phyloP scores from a whole-genome alignment of 2,113 vertebrate genomes.

The Atractosteus spatula region DNA sequence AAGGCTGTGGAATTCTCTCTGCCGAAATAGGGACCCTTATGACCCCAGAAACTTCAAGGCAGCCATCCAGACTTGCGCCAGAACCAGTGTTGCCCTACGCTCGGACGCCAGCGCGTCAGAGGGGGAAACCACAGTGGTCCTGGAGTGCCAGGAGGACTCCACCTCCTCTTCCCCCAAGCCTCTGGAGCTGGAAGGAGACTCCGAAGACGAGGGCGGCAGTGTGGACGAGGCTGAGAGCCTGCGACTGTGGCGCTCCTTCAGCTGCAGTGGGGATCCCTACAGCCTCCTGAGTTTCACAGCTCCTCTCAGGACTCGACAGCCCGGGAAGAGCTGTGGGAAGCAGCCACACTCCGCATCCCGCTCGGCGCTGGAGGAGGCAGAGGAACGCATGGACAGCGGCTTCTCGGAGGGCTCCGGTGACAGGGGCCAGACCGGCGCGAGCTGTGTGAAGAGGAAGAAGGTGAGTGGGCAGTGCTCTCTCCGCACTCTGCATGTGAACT shows the following conservation, averaged over 20 bases:
- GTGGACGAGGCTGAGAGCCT: slow-evolving; percentile 75
- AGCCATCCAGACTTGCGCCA: slow-evolving; percentile 53
- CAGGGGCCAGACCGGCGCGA: neutral
- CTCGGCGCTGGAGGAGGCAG: slow-evolving; percentile 44
- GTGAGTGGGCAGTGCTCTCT: slow-evolving; percentile 33
- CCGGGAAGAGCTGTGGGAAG: slow-evolving; percentile 12
- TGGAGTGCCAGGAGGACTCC: slow-evolving; percentile 32
- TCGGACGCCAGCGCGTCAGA: neutral
- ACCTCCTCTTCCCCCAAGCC: slow-evolving; percentile 33
- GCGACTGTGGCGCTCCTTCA: slow-evolving; percentile 80
- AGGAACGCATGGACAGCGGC: slow-evolving; percentile 54
- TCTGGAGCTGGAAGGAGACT: slow-evolving; percentile 12
- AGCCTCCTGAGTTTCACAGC: slow-evolving; percentile 87
- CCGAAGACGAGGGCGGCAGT: slow-evolving; percentile 62
- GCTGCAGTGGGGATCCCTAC: slow-evolving; percentile 79
- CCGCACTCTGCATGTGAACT: neutral
- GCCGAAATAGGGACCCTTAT: slow-evolving; percentile 75
- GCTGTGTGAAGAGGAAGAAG: slow-evolving; percentile 47
- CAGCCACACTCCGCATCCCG: slow-evolving; percentile 1
- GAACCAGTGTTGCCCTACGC: neutral
- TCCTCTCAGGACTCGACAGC: slow-evolving; percentile 58
- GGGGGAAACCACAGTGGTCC: slow-evolving; percentile 23
- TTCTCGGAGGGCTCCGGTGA: slow-evolving; percentile 35
- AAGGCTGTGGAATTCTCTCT: slow-evolving; percentile 77
- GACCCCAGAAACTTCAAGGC: slow-evolving; percentile 85